Conservation (phyloP, 1,140 invertebrate species). For the Drosophila repletoides region DNA sequence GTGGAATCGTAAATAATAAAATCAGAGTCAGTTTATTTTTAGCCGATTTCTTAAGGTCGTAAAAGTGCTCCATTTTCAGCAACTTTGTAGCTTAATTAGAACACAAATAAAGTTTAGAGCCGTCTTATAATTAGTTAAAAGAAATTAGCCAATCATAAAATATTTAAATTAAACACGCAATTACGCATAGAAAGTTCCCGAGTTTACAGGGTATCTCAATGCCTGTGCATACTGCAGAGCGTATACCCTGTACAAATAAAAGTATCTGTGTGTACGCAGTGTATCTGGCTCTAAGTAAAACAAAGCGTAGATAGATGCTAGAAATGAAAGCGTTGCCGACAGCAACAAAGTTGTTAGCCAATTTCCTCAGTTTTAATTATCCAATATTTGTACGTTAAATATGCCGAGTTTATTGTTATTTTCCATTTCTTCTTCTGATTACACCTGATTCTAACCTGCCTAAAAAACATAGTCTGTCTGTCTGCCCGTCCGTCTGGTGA, state of each 20-base stretch:
- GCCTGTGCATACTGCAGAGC: no score
- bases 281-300: constrained; percentile 1
- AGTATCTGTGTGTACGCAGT: background rate
- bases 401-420: constrained; percentile 50
- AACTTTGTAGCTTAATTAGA: no score
- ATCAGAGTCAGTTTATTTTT: constrained; percentile 22
- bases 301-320: background rate
- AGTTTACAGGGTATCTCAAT: no score
- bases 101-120: no score
- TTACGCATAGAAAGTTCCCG: no score
- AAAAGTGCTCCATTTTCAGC: no score
- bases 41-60: no score
- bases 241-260: no score
- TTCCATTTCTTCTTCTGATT: constrained; percentile 30
- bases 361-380: constrained; percentile 61
- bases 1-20: constrained; percentile 12
- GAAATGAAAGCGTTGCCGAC: constrained; percentile 59
- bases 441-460: constrained; percentile 16
- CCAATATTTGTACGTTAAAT: constrained; percentile 63
- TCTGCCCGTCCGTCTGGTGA: background rate
- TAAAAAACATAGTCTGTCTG: constrained; percentile 10
- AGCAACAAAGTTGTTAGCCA: constrained; percentile 53
- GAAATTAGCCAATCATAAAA: no score
- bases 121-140: no score
- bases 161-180: no score